A percentile compares a stretch with the other conserved stretches of the same genome.
phyloP scores from a whole-genome alignment of 2,888 invertebrate genomes.

The Temnothorax ravouxi region DNA sequence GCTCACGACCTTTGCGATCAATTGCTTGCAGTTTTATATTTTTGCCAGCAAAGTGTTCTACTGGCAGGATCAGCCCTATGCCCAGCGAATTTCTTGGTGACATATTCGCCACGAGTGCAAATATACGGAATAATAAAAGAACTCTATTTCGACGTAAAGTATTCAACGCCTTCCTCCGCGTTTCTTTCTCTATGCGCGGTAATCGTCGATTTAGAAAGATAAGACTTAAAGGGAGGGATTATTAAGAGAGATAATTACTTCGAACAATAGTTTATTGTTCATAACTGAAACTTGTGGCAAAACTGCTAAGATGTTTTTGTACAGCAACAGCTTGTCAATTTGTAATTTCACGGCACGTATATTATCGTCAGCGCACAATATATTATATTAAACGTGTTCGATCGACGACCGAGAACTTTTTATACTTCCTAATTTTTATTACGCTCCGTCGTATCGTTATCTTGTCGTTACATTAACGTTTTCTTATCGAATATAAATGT shows the following conservation, averaged over 20 bases:
- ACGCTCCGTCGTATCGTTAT: conserved; percentile 22
- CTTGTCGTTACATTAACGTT: conserved; percentile 1
- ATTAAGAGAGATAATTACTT: background rate
- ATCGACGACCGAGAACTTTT: conserved; percentile 4
- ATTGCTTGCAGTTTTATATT: conserved; percentile 91
- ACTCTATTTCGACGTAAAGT: background rate
- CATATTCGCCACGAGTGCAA: background rate
- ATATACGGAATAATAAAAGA: background rate
- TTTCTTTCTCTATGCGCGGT: background rate
- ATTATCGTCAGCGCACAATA: conserved; percentile 38
- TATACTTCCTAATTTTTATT: conserved; percentile 30
- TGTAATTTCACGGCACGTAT: conserved; percentile 30
- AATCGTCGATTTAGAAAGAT: background rate
- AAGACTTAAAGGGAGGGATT: background rate
- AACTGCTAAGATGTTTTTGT: conserved; percentile 43
- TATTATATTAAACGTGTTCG: conserved; percentile 38
- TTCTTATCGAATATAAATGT: conserved; percentile 30
- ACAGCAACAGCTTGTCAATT: conserved; percentile 43
- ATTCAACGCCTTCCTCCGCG: background rate
- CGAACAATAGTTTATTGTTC: conserved; percentile 54
- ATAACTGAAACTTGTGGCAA: conserved; percentile 49
- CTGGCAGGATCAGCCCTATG: conserved; percentile 91
- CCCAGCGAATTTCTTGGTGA: conserved; percentile 96
- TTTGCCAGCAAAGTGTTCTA: conserved; percentile 93
- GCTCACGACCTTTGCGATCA: conserved; percentile 89